Evolutionary conservation across 2,113 vertebrate species (phyloP), one percentile per base, ranked within the genome.

Genomic region (Nettapus auritus): DNA sequence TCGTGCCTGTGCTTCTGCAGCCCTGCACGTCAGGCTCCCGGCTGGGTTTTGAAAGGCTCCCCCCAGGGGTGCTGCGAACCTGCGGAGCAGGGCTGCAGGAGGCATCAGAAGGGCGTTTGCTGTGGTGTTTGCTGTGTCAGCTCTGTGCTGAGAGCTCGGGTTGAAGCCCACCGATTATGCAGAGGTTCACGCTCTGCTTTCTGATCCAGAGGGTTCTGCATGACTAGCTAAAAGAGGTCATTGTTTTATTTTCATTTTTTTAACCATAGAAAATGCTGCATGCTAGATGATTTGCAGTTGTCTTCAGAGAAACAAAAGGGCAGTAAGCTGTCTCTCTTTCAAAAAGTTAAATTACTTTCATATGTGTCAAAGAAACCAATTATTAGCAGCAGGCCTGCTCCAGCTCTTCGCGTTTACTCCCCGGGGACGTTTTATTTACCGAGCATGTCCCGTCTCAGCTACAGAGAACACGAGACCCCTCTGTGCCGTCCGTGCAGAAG

Each of bases 301-400:
- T 85, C 77, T 93, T 82, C 73, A 62, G 78, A 95, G 74, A 79
- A 97, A 96, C 93, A 94, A 96, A 97, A 93, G 94, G 83, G 70
- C 96, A 96, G 53, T 64, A 50, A 90, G 90, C 88, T 86, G 55
- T 74, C 63, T 92, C 48, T 66, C 68, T 87, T 93, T 84, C 90
- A 82, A 7, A 88, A 92, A 89, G 53, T 76, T 73, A 89, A 97
- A 97, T 93, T 50, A 57, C 86, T 96, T 95, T 89, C 93, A 80
- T 75, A 90, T 96, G 94, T 89, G 84, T 85, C 69, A 73, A 84
- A 88, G 91, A 83, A 93, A 84, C 48, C 90, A 95, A 82, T 79
- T 82, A 44, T 71, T 79, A 93, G 70, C 77, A 76, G 74, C 88
- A 84, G 80, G 53, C 73, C 40, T 0, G 4, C 74, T 82, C 69